Conservation (phyloP, 2,888 invertebrate genomes). For the Bembecia ichneumoniformis region DNA sequence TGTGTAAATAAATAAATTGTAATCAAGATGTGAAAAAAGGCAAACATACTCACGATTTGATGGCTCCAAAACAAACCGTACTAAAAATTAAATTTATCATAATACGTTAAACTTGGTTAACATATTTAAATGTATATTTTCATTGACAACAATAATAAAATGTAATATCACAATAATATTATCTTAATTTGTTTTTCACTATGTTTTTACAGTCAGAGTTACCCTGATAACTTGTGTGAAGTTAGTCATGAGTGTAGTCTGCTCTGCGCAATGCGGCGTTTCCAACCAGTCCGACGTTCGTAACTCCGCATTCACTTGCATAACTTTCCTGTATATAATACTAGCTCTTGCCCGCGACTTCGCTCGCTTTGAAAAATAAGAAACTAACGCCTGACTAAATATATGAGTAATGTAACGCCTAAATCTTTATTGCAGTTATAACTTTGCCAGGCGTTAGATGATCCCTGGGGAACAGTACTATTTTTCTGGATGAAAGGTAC, state of each 20-base stretch:
- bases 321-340: not conserved
- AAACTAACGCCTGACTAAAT: too few species aligned
- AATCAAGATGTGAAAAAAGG: too few species aligned
- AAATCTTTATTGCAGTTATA: too few species aligned
- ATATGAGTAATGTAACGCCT: too few species aligned
- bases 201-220: conserved; percentile 9
- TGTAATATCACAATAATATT: not conserved
- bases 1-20: too few species aligned
- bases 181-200: not conserved
- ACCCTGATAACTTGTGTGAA: conserved; percentile 28
- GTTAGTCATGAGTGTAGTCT: conserved; percentile 15
- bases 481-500: too few species aligned
- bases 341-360: too few species aligned
- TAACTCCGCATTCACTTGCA: conserved; percentile 1
- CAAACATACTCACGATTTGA: not conserved
- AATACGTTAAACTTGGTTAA: conserved; percentile 1
- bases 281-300: conserved; percentile 34
- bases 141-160: not conserved
- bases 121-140: not conserved
- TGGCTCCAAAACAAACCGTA: not conserved
- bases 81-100: not conserved
- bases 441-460: too few species aligned
- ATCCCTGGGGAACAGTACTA: too few species aligned
- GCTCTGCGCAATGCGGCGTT: conserved; percentile 21
- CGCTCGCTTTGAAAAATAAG: too few species aligned